phyloP scores from a whole-genome alignment of 1,140 invertebrate species.

The Heliconius melpomene region DNA sequence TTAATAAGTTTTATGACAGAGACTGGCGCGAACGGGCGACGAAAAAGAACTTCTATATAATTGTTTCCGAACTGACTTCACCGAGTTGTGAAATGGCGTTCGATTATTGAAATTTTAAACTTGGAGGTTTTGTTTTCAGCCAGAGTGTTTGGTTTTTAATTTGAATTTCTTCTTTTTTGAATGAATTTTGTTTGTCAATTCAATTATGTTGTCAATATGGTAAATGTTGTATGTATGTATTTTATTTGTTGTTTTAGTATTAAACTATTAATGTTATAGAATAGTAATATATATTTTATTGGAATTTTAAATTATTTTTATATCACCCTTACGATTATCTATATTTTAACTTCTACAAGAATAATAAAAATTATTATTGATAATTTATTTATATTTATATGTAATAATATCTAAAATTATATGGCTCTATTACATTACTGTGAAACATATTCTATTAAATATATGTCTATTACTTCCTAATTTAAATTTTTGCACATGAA shows the following conservation, averaged over 20 bases:
- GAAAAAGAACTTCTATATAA: slow-evolving; percentile 79
- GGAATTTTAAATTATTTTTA: too few species aligned
- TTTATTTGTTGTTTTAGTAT: too few species aligned
- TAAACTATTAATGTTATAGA: too few species aligned
- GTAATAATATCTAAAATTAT: background rate
- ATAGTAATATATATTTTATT: too few species aligned
- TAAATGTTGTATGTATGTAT: too few species aligned
- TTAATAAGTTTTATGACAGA: slow-evolving; percentile 81
- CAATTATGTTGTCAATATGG: too few species aligned
- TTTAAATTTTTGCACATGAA: background rate
- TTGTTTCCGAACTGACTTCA: slow-evolving; percentile 74
- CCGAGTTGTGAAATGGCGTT: slow-evolving; percentile 61
- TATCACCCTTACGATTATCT: too few species aligned
- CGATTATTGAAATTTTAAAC: slow-evolving; percentile 71
- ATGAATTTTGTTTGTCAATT: background rate
- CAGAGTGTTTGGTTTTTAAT: background rate
- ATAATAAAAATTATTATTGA: background rate
- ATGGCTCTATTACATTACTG: background rate
- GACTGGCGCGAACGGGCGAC: slow-evolving; percentile 73
- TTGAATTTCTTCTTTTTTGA: background rate
- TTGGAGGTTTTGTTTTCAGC: slow-evolving; percentile 21
- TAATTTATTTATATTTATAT: background rate
- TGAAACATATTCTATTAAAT: background rate
- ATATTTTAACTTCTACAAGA: background rate
- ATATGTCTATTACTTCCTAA: background rate